Percentiles rank a stretch among this genome's conserved stretches.
phyloP scores from a whole-genome alignment of 2,888 invertebrate genomes.

The Rhagium mordax region DNA sequence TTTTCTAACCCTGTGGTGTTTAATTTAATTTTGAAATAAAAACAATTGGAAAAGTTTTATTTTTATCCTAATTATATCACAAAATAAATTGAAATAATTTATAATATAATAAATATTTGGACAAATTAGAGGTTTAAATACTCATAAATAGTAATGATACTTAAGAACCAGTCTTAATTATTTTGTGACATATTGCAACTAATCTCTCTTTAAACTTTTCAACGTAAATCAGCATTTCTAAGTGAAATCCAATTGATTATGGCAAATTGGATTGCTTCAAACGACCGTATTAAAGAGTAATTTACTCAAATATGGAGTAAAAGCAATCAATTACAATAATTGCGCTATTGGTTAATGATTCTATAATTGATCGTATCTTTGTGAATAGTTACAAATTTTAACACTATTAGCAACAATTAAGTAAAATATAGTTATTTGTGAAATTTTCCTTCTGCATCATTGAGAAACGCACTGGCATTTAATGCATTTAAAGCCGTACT shows the following conservation, averaged over 20 bases:
- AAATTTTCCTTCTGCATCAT: slow-evolving; percentile 46
- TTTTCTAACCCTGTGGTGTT: too few species aligned
- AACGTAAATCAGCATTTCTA: slow-evolving; percentile 9
- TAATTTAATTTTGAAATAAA: too few species aligned
- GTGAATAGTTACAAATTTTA: slow-evolving; percentile 49
- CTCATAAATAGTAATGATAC: not conserved
- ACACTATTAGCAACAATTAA: slow-evolving; percentile 48
- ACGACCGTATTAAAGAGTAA: slow-evolving; percentile 42
- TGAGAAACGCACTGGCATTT: slow-evolving; percentile 36
- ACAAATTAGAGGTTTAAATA: too few species aligned
- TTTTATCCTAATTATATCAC: too few species aligned
- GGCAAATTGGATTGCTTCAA: slow-evolving; percentile 39
- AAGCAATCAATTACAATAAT: slow-evolving; percentile 55
- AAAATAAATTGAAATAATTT: too few species aligned
- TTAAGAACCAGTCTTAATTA: not conserved
- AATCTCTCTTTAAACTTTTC: not conserved
- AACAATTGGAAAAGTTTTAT: too few species aligned
- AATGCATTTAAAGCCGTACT: slow-evolving; percentile 22
- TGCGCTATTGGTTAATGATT: slow-evolving; percentile 48
- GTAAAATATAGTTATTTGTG: slow-evolving; percentile 49
- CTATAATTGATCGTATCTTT: slow-evolving; percentile 47
- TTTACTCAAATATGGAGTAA: slow-evolving; percentile 52
- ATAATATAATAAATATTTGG: too few species aligned
- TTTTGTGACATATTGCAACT: not conserved
- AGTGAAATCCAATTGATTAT: slow-evolving; percentile 16